A percentile compares a stretch with the other conserved stretches of the same genome.
Conservation (phyloP, 2,888 invertebrate genomes). For the Cryptocephalus primarius region DNA sequence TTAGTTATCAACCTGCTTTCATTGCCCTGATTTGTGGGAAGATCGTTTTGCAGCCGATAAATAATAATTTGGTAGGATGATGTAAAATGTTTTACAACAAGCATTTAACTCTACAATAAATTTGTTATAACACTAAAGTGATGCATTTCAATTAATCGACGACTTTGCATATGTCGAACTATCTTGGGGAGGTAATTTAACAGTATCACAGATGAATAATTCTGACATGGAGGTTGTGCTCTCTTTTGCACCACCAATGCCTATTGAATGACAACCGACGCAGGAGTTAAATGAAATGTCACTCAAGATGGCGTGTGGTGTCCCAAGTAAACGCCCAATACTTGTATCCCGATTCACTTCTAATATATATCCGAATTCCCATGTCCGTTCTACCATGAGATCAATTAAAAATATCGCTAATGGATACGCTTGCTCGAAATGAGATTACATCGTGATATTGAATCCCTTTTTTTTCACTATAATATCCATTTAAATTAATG, state of each 20-base stretch:
- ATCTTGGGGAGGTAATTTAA: constrained; percentile 34
- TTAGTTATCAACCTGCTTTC: too few relatives aligned
- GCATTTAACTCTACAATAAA: too few relatives aligned
- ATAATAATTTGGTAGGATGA: too few relatives aligned
- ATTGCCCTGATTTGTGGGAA: too few relatives aligned
- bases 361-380: constrained; percentile 33
- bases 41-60: too few relatives aligned
- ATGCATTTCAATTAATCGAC: too few relatives aligned
- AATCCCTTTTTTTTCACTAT: not conserved
- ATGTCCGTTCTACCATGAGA: constrained; percentile 8
- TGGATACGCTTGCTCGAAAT: not conserved
- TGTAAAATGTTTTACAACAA: too few relatives aligned
- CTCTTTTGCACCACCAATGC: constrained; percentile 27
- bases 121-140: too few relatives aligned
- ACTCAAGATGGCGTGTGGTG: constrained; percentile 36
- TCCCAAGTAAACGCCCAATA: constrained; percentile 33
- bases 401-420: constrained; percentile 20
- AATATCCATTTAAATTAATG: not conserved
- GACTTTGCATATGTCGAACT: constrained; percentile 16
- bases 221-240: constrained; percentile 9
- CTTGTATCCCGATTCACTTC: constrained; percentile 33
- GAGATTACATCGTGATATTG: not conserved
- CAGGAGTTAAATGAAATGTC: constrained; percentile 41
- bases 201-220: constrained; percentile 34
- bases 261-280: constrained; percentile 37